Base-by-base conservation (phyloP, 2,113 vertebrate species). In the Octodon degus region DNA sequence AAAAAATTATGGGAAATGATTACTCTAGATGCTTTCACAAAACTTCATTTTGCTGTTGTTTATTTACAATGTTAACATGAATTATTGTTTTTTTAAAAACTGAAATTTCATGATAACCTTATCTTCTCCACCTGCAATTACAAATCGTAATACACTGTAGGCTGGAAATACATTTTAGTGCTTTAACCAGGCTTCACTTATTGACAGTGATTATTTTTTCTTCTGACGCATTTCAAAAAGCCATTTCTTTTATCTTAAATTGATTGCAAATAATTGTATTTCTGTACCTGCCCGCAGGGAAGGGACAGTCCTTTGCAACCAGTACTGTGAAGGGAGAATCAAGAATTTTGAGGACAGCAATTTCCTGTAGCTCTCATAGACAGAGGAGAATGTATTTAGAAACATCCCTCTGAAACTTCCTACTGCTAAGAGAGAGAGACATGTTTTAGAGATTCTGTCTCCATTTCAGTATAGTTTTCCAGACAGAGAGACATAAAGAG, bases 201-300 rank as follows among this genome's bases (percentile, higher is more conserved):
- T 53, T 80, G 88, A 63, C 70, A 80, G 9, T 67, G 63, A 76
- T 77, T 65, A 17, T 85, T 65, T 86, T 86, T 53, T 82, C 70
- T 91, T 92, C 53, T 93, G 83, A 60, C 12, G 13, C 70, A 84
- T 93, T 95, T 95, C 62, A 72, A 76, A 92, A 91, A 62, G 13
- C 55, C 63, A 8, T 79, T 93, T 32, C 55, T 88, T 63, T 93
- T 88, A 34, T 87, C 79, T 88, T 88, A 85, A 79, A 22, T 37
- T 16, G 55, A 62, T 74, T 88, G 6, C 4, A 50, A 58, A 47
- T 95, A 58, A 88, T 84, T 60, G 53, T 79, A 32, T 76, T 76
- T 87, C 68, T 87, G 37, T 55, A 24, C 20, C 32, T 53, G 79
- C 37, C 90, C 11, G 6, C 8, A 84, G 77, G 17, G 81, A 90